Evolutionary conservation across 2,797 vertebrate genomes (phyloP).

Genomic region (Danio jaintianensis): DNA sequence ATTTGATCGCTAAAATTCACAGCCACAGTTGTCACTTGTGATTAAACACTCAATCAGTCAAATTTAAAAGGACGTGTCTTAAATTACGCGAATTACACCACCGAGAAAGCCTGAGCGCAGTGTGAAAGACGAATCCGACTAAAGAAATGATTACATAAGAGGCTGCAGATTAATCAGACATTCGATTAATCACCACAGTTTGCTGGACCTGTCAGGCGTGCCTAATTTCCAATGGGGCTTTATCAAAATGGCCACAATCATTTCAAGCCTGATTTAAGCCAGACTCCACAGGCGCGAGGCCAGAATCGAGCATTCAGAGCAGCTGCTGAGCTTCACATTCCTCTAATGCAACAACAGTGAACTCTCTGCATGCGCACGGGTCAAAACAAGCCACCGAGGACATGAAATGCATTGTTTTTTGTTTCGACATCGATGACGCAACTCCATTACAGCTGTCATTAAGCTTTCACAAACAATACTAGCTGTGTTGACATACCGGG

Average conservation of each 20-base stretch:
- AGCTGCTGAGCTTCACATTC: constrained; percentile 50
- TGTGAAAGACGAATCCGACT: constrained; percentile 53
- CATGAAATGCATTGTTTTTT: constrained; percentile 28
- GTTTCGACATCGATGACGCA: constrained; percentile 24
- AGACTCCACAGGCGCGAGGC: constrained; percentile 51
- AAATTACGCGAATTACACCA: constrained; percentile 12
- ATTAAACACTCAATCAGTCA: constrained; percentile 49
- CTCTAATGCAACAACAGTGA: constrained; percentile 37
- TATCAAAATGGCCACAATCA: constrained; percentile 62
- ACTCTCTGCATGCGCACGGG: constrained; percentile 29
- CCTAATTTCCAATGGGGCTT: constrained; percentile 67
- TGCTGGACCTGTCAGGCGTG: constrained; percentile 62
- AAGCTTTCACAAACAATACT: neutral
- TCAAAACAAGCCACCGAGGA: constrained; percentile 30
- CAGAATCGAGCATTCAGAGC: constrained; percentile 47
- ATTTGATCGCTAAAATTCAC: constrained; percentile 3
- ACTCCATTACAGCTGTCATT: neutral
- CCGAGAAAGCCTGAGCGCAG: constrained; percentile 2
- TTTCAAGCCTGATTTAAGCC: constrained; percentile 66
- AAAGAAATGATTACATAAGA: constrained; percentile 67
- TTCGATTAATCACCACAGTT: constrained; percentile 67
- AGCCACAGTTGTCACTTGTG: constrained; percentile 1
- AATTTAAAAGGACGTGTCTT: constrained; percentile 10
- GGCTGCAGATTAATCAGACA: constrained; percentile 66
- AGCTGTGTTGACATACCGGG: neutral